Evolutionary conservation across 1,140 invertebrate species (phyloP), one percentile per base, ranked within the genome.

Genomic region (Rhagoletis pomonella): DNA sequence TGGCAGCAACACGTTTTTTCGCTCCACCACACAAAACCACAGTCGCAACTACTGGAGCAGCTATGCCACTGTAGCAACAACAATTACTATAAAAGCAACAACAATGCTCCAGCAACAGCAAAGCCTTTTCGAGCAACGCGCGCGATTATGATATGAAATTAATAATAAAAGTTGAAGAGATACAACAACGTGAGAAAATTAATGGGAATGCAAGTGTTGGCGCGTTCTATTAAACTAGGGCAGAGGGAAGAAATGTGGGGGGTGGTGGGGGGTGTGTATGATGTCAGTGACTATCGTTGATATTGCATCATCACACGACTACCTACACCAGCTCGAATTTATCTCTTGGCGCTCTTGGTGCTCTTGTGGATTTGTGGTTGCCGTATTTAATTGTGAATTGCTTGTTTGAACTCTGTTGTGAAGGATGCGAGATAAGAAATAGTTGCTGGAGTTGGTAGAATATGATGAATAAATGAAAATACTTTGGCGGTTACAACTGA

Each of bases 101-200:
- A n/a, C 39, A 73, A 47, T 17, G n/a, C 60, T 62, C 29, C 10
- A 29, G 39, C 10, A 44, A 4, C 29, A 42, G 12, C 65, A 69
- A 69, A 3, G 12, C 0, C 67, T 14, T 7, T 29, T 29, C 0
- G 10, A 50, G 69, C 47, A 81, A 81, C 19, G n/a, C 73, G n/a
- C 73, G 47, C 73, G 73, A 81, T 81, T 81, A 81, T 81, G 73
- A 81, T 81, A 81, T 81, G 73, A 81, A 81, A 81, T 81, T 81
- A 81, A 81, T 81, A 81, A 81, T 81, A 81, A 81, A 73, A 81
- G 73, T 81, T 81, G 73, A 55, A 19, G 47, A 29, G 47, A 73
- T 39, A 81, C n/a, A 81, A 55, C 73, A 81, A 81, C 73, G 73
- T 81, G 73, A 81, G 73, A 50, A 81, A 81, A 81, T 81, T 81